Conservation (phyloP, 2,797 vertebrate species). For the Sus cebifrons region DNA sequence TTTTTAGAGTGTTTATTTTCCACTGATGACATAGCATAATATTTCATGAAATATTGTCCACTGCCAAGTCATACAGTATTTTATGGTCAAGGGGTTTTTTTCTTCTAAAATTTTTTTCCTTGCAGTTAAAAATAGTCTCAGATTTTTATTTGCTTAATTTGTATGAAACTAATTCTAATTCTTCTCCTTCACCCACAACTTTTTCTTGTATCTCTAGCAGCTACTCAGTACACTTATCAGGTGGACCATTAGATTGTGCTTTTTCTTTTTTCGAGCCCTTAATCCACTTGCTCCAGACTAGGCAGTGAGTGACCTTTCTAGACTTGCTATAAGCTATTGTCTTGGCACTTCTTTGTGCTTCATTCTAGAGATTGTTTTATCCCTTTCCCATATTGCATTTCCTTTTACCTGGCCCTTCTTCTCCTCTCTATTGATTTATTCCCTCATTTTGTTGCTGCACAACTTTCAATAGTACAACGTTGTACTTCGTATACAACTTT, state of each 20-base stretch:
- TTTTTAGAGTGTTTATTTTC: conserved; percentile 15
- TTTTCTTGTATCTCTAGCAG: background rate
- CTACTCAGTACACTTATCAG: background rate
- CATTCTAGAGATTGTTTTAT: background rate
- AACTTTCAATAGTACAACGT: background rate
- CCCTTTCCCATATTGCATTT: background rate
- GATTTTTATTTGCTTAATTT: background rate
- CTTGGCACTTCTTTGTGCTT: background rate
- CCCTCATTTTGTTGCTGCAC: background rate
- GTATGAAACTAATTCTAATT: background rate
- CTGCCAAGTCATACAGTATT: background rate
- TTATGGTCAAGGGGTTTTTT: background rate
- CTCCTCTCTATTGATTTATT: background rate
- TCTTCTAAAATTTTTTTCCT: background rate
- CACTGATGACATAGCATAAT: background rate
- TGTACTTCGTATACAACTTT: background rate
- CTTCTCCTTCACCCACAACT: background rate
- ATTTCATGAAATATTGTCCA: background rate
- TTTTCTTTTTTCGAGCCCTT: background rate
- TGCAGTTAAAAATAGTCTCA: background rate
- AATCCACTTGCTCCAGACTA: background rate
- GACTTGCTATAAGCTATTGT: background rate
- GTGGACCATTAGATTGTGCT: background rate
- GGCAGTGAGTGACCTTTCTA: background rate
- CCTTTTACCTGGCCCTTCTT: background rate